Evolutionary conservation across 2,113 vertebrate genomes (phyloP).

Genomic region (Anhinga rufa): DNA sequence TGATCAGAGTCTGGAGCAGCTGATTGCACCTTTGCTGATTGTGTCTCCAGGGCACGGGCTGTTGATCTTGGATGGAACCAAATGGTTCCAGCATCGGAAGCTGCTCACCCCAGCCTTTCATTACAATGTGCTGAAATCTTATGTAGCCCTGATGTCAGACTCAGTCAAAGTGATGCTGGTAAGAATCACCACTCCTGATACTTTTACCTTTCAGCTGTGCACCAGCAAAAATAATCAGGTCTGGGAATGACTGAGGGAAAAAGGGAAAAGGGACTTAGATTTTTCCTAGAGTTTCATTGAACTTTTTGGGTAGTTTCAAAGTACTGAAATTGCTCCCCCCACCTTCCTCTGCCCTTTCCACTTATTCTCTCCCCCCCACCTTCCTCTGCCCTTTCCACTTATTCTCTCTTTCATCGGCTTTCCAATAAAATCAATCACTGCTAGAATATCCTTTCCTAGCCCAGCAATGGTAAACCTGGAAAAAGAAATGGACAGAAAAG

Average conservation of each 20-base stretch:
- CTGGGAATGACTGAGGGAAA: neutral
- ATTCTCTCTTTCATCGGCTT: neutral
- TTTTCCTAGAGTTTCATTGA: neutral
- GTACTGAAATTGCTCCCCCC: neutral
- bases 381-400: neutral
- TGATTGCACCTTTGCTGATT: neutral
- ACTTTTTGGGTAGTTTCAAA: neutral
- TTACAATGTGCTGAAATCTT: constrained; percentile 84
- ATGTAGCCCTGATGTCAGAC: constrained; percentile 74
- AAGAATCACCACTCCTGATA: neutral
- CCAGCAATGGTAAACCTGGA: neutral
- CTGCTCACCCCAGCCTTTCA: constrained; percentile 89
- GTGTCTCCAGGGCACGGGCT: constrained; percentile 78
- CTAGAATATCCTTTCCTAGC: neutral
- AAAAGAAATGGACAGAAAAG: neutral
- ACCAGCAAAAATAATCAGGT: neutral
- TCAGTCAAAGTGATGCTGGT: constrained; percentile 83
- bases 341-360: neutral
- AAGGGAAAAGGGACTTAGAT: too few relatives aligned
- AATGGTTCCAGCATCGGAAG: constrained; percentile 85
- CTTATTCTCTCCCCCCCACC: neutral
- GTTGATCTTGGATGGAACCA: constrained; percentile 73
- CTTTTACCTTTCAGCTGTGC: neutral
- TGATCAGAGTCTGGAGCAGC: neutral
- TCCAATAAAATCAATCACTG: neutral